Conservation (phyloP, 2,888 invertebrate genomes). For the Mesorhabditis sp. region DNA sequence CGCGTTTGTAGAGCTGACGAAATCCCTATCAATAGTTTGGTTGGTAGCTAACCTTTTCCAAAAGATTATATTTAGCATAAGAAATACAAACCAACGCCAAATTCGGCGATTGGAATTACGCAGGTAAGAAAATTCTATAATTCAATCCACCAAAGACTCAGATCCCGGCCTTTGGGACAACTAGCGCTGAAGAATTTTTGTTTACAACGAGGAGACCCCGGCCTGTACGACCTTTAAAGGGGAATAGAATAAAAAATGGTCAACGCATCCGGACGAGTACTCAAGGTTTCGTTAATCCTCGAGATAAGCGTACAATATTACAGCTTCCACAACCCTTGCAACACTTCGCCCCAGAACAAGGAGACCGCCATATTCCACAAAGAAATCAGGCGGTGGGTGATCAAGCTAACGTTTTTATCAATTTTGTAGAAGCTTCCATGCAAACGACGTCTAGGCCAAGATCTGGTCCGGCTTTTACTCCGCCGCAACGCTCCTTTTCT, state of each 20-base stretch:
- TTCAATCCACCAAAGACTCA: background rate
- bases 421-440: too few species aligned
- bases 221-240: background rate
- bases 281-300: background rate
- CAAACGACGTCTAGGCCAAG: background rate
- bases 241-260: constrained; percentile 1
- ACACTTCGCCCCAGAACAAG: background rate
- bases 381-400: background rate
- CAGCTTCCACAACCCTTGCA: background rate
- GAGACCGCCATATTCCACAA: background rate
- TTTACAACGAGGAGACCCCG: constrained; percentile 4
- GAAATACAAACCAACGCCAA: background rate
- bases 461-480: background rate
- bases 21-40: background rate
- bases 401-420: too few species aligned
- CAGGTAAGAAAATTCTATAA: background rate
- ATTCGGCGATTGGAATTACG: constrained; percentile 4
- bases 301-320: background rate
- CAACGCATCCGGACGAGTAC: background rate
- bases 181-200: constrained; percentile 4
- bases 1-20: constrained; percentile 19
- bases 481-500: background rate
- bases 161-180: background rate
- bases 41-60: background rate
- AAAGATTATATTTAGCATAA: background rate